Conservation (phyloP, 2,888 invertebrate species). For the Epinotia nisella region DNA sequence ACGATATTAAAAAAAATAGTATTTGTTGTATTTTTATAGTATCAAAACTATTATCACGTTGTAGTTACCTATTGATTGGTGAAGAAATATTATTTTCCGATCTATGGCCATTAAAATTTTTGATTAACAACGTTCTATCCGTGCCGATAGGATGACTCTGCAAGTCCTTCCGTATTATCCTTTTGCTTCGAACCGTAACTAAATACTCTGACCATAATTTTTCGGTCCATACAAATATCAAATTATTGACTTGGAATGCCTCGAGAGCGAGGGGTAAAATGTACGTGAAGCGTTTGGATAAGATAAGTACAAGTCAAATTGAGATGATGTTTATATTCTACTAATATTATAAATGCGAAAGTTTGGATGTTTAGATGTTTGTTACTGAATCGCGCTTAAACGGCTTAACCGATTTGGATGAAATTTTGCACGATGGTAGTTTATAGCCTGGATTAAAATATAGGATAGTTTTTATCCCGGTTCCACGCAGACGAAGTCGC, state of each 20-base stretch:
- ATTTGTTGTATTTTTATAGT: conserved; percentile 49
- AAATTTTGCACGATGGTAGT: no score
- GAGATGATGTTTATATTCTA: no score
- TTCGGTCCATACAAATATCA: conserved; percentile 71
- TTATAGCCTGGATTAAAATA: no score
- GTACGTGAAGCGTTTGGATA: neutral
- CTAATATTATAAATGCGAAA: no score
- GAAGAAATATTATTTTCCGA: conserved; percentile 83
- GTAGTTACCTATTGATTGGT: conserved; percentile 60
- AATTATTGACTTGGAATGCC: conserved; percentile 71
- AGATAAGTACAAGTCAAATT: no score
- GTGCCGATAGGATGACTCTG: conserved; percentile 81
- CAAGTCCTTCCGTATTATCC: conserved; percentile 74
- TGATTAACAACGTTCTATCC: conserved; percentile 84
- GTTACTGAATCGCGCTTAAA: no score
- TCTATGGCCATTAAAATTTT: conserved; percentile 85
- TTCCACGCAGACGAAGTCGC: no score
- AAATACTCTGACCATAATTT: conserved; percentile 75
- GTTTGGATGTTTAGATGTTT: no score
- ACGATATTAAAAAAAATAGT: no score
- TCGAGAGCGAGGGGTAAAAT: conserved; percentile 61
- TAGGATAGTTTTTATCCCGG: no score
- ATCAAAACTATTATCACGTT: conserved; percentile 59
- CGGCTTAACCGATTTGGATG: no score
- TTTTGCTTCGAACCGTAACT: conserved; percentile 77